Evolutionary conservation across 2,113 vertebrate species (phyloP).

Genomic region (Nesogale talazaci): DNA sequence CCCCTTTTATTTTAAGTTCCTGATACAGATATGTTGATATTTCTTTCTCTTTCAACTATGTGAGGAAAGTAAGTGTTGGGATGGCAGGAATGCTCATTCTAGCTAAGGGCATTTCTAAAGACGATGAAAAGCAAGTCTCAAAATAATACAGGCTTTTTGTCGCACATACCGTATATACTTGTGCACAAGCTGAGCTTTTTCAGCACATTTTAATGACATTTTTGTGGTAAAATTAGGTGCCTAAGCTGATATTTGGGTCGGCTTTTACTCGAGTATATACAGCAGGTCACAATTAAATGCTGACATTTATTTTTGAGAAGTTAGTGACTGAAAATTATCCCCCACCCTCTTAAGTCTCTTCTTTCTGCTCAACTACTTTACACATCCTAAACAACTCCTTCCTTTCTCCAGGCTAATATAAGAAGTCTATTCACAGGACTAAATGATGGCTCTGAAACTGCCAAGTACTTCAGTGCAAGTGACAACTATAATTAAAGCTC

Average conservation of each 20-base stretch:
- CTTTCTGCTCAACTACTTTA: constrained; percentile 48
- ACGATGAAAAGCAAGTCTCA: neutral
- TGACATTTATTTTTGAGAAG: constrained; percentile 55
- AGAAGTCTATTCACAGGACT: constrained; percentile 70
- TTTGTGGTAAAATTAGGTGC: neutral
- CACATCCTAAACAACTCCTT: neutral
- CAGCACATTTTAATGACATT: neutral
- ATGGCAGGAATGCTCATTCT: neutral
- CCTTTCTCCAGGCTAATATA: constrained; percentile 31
- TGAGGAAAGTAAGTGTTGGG: constrained; percentile 51
- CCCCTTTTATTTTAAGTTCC: constrained; percentile 83
- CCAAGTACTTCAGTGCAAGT: constrained; percentile 42
- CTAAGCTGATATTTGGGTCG: too few relatives aligned
- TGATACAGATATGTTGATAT: constrained; percentile 42
- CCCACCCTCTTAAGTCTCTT: constrained; percentile 22
- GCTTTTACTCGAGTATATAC: too few relatives aligned
- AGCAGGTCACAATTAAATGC: constrained; percentile 38
- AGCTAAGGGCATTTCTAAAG: constrained; percentile 73
- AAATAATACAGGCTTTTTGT: constrained; percentile 48
- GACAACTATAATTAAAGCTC: constrained; percentile 71
- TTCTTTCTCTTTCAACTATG: constrained; percentile 84
- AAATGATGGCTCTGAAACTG: constrained; percentile 72
- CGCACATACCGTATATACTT: too few relatives aligned
- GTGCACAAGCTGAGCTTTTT: neutral
- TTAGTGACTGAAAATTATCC: constrained; percentile 33